phyloP scores from a whole-genome alignment of 2,113 vertebrate genomes.

The Archilochus colubris region DNA sequence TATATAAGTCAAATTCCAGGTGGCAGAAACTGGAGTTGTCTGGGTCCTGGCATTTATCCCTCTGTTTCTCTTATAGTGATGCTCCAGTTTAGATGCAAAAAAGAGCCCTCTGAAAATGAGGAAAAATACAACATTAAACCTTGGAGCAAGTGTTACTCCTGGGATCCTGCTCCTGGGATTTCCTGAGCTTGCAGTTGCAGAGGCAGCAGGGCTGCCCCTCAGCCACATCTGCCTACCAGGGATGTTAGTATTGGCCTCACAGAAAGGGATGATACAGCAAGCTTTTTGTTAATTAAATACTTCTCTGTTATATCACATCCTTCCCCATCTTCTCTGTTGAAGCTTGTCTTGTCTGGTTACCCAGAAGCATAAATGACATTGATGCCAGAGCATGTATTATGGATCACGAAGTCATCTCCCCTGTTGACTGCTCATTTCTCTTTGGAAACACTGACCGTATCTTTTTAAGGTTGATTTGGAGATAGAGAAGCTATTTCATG shows the following conservation, averaged over 20 bases:
- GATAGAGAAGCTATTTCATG: not conserved
- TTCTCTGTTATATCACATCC: not conserved
- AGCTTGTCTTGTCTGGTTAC: constrained; percentile 12
- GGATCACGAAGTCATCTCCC: not conserved
- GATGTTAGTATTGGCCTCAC: not conserved
- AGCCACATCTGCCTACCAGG: not conserved
- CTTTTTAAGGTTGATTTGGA: constrained; percentile 5
- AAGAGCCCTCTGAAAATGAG: not conserved
- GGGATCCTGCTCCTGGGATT: not conserved
- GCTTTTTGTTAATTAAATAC: not conserved
- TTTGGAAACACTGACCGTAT: not conserved
- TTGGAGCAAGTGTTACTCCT: not conserved
- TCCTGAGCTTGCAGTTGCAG: not conserved
- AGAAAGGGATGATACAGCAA: not conserved
- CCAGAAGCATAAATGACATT: not conserved
- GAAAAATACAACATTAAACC: not conserved
- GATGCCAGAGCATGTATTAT: not conserved
- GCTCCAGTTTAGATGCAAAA: not conserved
- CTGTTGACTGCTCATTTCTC: not conserved
- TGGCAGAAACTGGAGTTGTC: not conserved
- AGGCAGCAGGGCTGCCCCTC: not conserved
- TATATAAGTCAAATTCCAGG: not conserved
- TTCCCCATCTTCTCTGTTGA: not conserved
- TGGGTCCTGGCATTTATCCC: not conserved
- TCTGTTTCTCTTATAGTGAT: not conserved